phyloP scores from a whole-genome alignment of 2,797 vertebrate genomes.

The Tadarida brasiliensis region DNA sequence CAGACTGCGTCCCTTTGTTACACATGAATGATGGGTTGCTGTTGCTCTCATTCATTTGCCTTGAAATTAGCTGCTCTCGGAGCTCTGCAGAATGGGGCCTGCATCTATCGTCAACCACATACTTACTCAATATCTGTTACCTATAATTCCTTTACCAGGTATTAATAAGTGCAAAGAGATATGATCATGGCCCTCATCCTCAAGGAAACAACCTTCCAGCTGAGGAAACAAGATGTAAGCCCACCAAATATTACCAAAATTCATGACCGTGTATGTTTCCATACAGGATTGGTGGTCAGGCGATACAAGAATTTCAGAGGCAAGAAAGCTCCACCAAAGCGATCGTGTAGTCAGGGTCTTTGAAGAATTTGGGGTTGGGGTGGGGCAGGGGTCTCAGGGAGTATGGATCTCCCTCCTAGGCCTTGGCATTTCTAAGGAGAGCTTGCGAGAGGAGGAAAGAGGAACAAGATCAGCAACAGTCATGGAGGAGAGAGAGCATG shows the following conservation, averaged over 20 bases:
- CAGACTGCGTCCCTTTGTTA: conserved; percentile 58
- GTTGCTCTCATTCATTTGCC: conserved; percentile 13
- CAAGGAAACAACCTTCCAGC: not conserved
- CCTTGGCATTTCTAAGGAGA: not conserved
- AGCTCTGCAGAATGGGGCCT: not conserved
- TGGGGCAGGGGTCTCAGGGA: not conserved
- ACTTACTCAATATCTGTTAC: not conserved
- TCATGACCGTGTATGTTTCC: not conserved
- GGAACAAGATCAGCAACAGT: not conserved
- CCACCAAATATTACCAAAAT: not conserved
- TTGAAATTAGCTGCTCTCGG: conserved; percentile 43
- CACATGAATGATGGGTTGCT: not conserved
- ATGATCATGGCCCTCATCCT: not conserved
- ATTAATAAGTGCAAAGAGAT: conserved; percentile 13
- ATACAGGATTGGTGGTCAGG: not conserved
- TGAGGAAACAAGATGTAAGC: not conserved
- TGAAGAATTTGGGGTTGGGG: not conserved
- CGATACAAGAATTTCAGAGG: conserved; percentile 15
- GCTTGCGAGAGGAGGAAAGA: not conserved
- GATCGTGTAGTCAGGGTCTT: not conserved
- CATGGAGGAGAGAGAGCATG: not conserved
- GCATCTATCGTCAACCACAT: not conserved
- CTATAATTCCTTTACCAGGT: not conserved
- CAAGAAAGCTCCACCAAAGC: not conserved
- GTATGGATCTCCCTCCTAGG: not conserved